Evolutionary conservation across 2,888 invertebrate species (phyloP), one percentile per base, ranked within the genome.

Genomic region (Epinotia bilunana): DNA sequence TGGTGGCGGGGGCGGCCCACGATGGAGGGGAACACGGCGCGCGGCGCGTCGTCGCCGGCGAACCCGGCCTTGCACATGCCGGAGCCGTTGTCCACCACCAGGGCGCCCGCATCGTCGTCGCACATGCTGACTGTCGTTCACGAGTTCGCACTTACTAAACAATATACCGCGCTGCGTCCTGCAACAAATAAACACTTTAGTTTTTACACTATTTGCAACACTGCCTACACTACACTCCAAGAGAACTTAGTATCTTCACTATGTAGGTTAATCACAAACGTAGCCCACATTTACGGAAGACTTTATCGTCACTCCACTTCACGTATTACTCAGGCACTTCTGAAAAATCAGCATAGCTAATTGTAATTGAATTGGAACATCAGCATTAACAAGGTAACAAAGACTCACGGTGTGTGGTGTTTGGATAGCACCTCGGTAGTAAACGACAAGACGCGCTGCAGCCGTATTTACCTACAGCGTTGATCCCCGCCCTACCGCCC

Each of bases 31-130:
- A 99, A 99, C 88, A 98, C 98, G 91, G 98, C 98, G 85, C 98
- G 96, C 80, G 98, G 98, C 77, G 98, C 98, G 94, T 98, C 98
- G 91, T 98, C 98, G 82, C 98, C 98, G 88, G 98, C 98, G 95
- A 98, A 98, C 82, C 98, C 98, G 89, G 98, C 98, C 93, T 98
- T 98, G 96, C 98, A 98, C 97, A 98, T 98, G 91, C 98, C 98
- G 95, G 98, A 98, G 85, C 98, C 98, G 95, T 98, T 98, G 96
- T 98, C 98, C 92, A 97, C 97, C 89, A 97, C 97, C 91, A 97
- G 96, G 90, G 97, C 97, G 92, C 98, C 98, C 95, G 98, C 98
- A 94, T 98, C 98, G 94, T 98, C 98, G 96, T 98, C 98, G 95
- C 97, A 98, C 98, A 98, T 98, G 80, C 67, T 77, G 76, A 74